These are phyloP conservation scores for Monopterus albus DNA, from an alignment of 2,113 vertebrate species.

Conservation along the genomic window DNA sequence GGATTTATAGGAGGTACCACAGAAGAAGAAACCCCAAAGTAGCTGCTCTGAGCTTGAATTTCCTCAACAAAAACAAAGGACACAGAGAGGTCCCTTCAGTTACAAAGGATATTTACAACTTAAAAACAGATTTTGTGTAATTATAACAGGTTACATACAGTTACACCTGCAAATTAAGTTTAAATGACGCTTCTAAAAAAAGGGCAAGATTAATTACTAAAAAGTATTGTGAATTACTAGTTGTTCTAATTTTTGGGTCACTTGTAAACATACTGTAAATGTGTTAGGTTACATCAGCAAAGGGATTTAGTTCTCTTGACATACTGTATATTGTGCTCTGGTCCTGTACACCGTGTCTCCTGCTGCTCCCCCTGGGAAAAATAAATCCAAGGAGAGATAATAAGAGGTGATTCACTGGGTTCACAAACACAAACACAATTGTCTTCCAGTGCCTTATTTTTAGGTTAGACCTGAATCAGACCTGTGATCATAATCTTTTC, in stretches of 20 bases:
- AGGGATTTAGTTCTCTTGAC: conserved; percentile 48
- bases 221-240: neutral
- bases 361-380: conserved; percentile 35
- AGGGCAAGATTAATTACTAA: neutral
- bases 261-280: conserved; percentile 45
- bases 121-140: too few species aligned
- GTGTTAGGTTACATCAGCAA: conserved; percentile 43
- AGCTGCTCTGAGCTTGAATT: too few species aligned
- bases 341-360: conserved; percentile 31
- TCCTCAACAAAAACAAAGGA: too few species aligned
- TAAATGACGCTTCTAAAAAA: too few species aligned
- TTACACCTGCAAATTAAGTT: too few species aligned
- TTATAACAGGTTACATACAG: too few species aligned
- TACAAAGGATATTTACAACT: too few species aligned
- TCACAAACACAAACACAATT: conserved; percentile 42
- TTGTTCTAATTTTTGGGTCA: neutral
- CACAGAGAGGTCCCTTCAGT: too few species aligned
- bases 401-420: conserved; percentile 34
- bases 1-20: too few species aligned
- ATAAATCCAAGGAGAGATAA: conserved; percentile 37
- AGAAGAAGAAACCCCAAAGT: too few species aligned
- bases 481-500: neutral
- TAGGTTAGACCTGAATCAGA: conserved; percentile 7
- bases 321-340: conserved; percentile 20
- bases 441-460: conserved; percentile 46